Evolutionary conservation across 2,797 vertebrate species (phyloP).

Genomic region (Phoxinus dragarum): DNA sequence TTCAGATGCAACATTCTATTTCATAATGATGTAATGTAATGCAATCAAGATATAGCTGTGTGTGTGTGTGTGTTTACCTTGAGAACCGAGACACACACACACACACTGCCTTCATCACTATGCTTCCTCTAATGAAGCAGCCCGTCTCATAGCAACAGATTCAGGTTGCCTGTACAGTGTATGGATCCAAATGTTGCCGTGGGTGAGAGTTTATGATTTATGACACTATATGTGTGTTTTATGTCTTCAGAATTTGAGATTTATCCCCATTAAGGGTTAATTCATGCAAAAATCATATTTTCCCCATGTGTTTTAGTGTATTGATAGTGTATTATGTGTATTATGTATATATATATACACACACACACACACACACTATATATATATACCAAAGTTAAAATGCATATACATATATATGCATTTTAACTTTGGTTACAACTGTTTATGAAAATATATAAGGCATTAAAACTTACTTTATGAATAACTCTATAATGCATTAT

Average conservation of each 20-base stretch:
- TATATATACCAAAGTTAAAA: no score
- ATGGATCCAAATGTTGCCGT: constrained; percentile 7
- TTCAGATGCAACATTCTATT: background rate
- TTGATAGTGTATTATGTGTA: no score
- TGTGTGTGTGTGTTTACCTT: constrained; percentile 46
- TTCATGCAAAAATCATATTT: background rate
- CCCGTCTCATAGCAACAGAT: constrained; percentile 56
- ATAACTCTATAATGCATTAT: background rate
- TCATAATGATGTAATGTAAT: constrained; percentile 15
- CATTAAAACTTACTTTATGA: background rate
- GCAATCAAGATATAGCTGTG: constrained; percentile 27
- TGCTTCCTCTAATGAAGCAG: constrained; percentile 44
- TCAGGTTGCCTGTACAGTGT: constrained; percentile 17
- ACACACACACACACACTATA: no score
- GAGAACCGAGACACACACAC: constrained; percentile 28
- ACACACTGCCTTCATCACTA: constrained; percentile 29
- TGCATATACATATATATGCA: background rate
- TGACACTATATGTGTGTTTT: background rate
- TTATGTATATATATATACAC: no score
- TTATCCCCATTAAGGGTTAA: background rate
- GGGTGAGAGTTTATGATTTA: constrained; percentile 26
- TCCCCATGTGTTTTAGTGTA: no score
- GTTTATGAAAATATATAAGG: background rate
- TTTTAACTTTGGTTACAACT: background rate
- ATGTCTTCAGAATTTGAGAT: background rate